These are phyloP conservation scores for Chelon labrosus DNA, from an alignment of 2,797 vertebrate species.

Conservation along the genomic window DNA sequence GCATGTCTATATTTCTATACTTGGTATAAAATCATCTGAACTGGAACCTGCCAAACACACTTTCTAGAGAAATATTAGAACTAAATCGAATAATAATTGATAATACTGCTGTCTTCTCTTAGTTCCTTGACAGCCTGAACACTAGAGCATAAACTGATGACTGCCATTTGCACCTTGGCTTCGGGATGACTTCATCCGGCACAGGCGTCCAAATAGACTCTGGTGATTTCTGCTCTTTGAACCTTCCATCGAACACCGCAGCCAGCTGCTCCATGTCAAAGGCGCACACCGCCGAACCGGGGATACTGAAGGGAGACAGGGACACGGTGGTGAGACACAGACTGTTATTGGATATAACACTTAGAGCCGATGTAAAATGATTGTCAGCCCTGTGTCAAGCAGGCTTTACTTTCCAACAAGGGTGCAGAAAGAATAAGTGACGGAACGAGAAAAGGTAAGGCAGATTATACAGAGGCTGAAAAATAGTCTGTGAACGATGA, in stretches of 20 bases:
- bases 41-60: conserved; percentile 1
- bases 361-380: conserved; percentile 42
- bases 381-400: conserved; percentile 40
- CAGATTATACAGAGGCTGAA: conserved; percentile 24
- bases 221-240: conserved; percentile 96
- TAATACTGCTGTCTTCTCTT: neutral
- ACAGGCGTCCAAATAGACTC: conserved; percentile 98
- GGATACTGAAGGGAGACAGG: conserved; percentile 86
- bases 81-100: neutral
- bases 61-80: neutral
- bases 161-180: conserved; percentile 88
- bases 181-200: conserved; percentile 93
- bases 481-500: conserved; percentile 33
- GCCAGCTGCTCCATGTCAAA: conserved; percentile 97
- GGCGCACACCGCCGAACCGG: conserved; percentile 94
- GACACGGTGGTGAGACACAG: conserved; percentile 26
- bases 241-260: conserved; percentile 92
- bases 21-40: conserved; percentile 8
- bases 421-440: conserved; percentile 30
- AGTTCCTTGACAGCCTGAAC: conserved; percentile 30
- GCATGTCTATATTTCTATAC: neutral
- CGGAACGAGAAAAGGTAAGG: conserved; percentile 25
- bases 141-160: conserved; percentile 50
- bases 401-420: conserved; percentile 18
- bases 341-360: conserved; percentile 39